Percentiles rank a stretch among this genome's conserved stretches.
Evolutionary conservation across 2,113 vertebrate species (phyloP).

Genomic region (Saimiri boliviensis): DNA sequence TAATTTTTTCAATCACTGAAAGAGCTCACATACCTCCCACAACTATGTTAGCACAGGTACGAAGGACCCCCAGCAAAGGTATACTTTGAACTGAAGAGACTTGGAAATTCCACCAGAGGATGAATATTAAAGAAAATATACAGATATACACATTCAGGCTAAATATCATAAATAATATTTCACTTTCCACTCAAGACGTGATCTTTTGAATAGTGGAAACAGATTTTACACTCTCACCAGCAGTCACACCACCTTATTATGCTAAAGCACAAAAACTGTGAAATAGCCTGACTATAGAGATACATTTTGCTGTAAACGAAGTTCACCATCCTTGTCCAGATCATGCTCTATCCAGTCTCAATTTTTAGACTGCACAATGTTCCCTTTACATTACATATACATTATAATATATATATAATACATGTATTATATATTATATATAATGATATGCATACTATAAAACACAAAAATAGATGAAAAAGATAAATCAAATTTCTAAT

Average conservation of each 20-base stretch:
- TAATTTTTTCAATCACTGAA: neutral
- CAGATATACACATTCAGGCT: neutral
- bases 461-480: neutral
- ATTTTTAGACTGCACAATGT: neutral
- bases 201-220: neutral
- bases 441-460: neutral
- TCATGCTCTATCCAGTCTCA: neutral
- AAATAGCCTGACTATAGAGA: neutral
- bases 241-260: neutral
- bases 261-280: conserved; percentile 17
- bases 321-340: neutral
- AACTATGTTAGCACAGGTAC: neutral
- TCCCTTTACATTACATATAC: neutral
- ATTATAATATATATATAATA: neutral
- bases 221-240: neutral
- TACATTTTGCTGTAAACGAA: neutral
- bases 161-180: neutral
- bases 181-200: neutral
- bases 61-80: neutral
- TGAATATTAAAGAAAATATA: conserved; percentile 3
- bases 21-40: neutral
- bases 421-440: neutral
- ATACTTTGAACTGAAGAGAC: neutral
- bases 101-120: neutral
- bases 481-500: neutral